A percentile compares a stretch with the other conserved stretches of the same genome.
Evolutionary conservation across 2,113 vertebrate species (phyloP).

Genomic region (Myiagra hebetior): DNA sequence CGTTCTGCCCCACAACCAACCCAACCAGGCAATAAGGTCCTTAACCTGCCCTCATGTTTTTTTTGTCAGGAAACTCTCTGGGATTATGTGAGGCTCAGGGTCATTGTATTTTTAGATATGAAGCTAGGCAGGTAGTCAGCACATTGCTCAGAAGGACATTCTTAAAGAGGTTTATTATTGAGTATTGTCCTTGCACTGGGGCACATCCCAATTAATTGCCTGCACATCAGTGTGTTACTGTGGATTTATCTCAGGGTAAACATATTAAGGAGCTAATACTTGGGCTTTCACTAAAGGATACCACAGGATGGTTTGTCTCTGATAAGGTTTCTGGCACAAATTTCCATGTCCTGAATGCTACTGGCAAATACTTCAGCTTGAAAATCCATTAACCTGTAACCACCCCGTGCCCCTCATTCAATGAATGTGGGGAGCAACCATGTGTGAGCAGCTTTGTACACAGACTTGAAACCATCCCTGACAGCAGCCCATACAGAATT

Average conservation of each 20-base stretch:
- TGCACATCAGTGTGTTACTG: background rate
- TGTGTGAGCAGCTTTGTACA: slow-evolving; percentile 11
- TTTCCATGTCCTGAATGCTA: slow-evolving; percentile 5
- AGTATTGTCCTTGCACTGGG: slow-evolving; percentile 14
- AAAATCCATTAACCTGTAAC: slow-evolving; percentile 53
- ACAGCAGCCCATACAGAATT: slow-evolving; percentile 23
- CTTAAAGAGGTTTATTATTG: background rate
- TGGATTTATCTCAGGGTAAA: slow-evolving; percentile 28
- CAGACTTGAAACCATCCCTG: background rate
- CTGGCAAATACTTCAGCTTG: slow-evolving; percentile 37
- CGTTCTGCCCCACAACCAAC: background rate
- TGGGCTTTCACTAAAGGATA: background rate
- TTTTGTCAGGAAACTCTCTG: background rate
- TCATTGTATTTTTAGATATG: background rate
- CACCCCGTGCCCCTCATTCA: background rate
- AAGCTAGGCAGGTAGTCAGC: background rate
- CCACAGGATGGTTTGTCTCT: background rate
- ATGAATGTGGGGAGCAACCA: background rate
- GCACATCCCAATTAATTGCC: background rate
- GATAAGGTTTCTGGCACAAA: slow-evolving; percentile 31
- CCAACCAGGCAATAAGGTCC: background rate
- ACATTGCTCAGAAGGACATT: background rate
- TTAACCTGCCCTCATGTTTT: background rate
- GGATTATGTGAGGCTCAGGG: background rate
- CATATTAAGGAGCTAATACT: slow-evolving; percentile 21